These are phyloP conservation scores for Dreissena polymorpha DNA, from an alignment of 1,140 invertebrate genomes.

Conservation along the genomic window DNA sequence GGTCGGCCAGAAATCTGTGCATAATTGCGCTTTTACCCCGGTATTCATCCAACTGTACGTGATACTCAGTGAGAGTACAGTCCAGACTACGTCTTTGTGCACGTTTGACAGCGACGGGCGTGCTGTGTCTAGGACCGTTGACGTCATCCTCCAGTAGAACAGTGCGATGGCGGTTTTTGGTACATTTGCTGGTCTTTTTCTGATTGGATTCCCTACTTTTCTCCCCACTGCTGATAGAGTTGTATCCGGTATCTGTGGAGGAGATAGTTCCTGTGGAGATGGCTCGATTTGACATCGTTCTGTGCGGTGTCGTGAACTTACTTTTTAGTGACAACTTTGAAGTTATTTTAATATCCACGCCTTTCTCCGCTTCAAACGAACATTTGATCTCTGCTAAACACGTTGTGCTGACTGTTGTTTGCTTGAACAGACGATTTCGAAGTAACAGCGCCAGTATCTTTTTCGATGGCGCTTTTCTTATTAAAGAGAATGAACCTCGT, in stretches of 20 bases:
- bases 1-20: slow-evolving; percentile 49
- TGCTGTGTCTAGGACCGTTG: slow-evolving; percentile 36
- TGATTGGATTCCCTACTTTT: too few species aligned
- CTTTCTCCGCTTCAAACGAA: not conserved
- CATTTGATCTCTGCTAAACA: not conserved
- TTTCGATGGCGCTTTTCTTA: not conserved
- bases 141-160: not conserved
- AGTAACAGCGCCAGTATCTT: not conserved
- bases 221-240: slow-evolving; percentile 9
- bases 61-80: slow-evolving; percentile 8
- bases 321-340: slow-evolving; percentile 19
- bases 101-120: not conserved
- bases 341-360: not conserved
- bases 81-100: not conserved
- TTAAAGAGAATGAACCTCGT: not conserved
- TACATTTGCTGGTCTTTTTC: not conserved
- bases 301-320: not conserved
- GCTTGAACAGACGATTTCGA: not conserved
- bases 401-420: not conserved
- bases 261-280: slow-evolving; percentile 29
- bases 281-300: not conserved
- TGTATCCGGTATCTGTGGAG: slow-evolving; percentile 47
- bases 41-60: slow-evolving; percentile 5
- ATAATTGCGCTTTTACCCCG: slow-evolving; percentile 37
- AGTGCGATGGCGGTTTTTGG: not conserved